These are phyloP conservation scores for Myzus persicae DNA, from an alignment of 1,140 invertebrate species.

Conservation along the genomic window DNA sequence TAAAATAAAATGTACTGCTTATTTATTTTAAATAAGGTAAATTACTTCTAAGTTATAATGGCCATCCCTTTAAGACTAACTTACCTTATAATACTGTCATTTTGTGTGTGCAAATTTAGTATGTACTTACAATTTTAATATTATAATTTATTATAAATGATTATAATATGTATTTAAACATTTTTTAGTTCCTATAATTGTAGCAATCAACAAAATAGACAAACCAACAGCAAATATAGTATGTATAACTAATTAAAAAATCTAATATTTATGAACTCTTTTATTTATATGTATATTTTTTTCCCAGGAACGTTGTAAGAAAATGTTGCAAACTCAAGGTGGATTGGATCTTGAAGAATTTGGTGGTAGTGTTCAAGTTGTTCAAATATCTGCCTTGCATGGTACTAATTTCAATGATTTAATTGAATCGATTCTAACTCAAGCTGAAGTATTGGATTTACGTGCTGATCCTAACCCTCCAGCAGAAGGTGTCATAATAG, in stretches of 20 bases:
- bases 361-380: conserved; percentile 91
- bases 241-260: conserved; percentile 65
- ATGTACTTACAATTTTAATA: background rate
- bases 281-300: background rate
- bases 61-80: fast-evolving
- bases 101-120: background rate
- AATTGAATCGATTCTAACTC: conserved; percentile 83
- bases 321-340: conserved; percentile 76
- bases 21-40: background rate
- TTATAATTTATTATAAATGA: background rate
- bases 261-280: conserved; percentile 55
- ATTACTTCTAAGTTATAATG: background rate
- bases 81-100: background rate
- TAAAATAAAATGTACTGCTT: background rate
- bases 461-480: conserved; percentile 81
- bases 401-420: conserved; percentile 81
- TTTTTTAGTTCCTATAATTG: conserved; percentile 88
- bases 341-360: conserved; percentile 81
- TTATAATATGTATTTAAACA: conserved; percentile 60
- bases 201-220: conserved; percentile 99
- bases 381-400: conserved; percentile 91
- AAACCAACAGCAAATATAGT: conserved; percentile 87
- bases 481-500: conserved; percentile 90
- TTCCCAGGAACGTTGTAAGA: conserved; percentile 75
- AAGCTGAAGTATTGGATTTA: conserved; percentile 90